phyloP scores from a whole-genome alignment of 1,140 invertebrate species.

The Drosophila paulistorum region DNA sequence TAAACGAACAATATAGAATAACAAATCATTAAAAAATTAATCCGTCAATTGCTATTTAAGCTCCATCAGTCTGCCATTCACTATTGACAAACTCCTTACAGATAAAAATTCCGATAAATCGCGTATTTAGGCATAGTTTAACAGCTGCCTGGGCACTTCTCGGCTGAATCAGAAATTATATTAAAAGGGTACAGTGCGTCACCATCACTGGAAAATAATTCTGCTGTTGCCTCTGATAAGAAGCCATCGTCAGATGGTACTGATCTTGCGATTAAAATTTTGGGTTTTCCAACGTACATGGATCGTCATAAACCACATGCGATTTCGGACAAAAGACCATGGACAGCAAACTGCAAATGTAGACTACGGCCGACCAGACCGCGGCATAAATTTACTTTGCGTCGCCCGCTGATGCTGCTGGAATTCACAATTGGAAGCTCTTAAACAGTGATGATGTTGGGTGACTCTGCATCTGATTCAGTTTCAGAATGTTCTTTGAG shows the following conservation, averaged over 20 bases:
- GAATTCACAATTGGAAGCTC: conserved; percentile 51
- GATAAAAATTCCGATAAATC: no score
- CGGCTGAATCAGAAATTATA: no score
- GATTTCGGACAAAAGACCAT: conserved; percentile 6
- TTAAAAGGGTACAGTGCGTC: no score
- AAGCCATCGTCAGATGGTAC: background rate
- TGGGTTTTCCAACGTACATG: background rate
- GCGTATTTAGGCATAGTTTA: no score
- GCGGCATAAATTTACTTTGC: conserved; percentile 53
- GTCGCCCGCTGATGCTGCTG: conserved; percentile 27
- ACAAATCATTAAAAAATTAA: no score
- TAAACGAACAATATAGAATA: no score
- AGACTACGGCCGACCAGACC: conserved; percentile 37
- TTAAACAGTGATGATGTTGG: conserved; percentile 18
- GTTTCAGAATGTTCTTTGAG: background rate
- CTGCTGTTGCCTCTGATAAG: background rate
- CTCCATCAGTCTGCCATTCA: no score
- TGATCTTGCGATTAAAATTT: background rate
- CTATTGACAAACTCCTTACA: no score
- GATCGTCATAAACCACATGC: conserved; percentile 25
- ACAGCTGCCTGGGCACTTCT: no score
- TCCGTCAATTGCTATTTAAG: no score
- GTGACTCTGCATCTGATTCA: background rate
- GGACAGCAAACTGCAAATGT: conserved; percentile 32
- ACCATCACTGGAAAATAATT: background rate